These are phyloP conservation scores for Pygathrix nemaeus DNA, from an alignment of 2,113 vertebrate genomes.

Conservation along the genomic window DNA sequence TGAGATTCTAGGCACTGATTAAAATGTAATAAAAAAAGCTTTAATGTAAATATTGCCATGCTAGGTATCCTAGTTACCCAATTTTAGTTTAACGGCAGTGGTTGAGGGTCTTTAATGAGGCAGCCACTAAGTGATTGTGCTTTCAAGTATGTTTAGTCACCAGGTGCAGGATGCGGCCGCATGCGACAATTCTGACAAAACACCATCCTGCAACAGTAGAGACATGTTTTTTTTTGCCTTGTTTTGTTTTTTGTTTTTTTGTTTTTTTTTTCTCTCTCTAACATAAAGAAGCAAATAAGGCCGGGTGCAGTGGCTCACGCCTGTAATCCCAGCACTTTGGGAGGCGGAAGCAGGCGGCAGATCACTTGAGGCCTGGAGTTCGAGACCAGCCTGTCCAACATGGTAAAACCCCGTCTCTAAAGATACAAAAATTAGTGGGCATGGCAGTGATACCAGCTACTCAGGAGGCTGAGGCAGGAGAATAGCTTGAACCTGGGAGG, in stretches of 20 bases:
- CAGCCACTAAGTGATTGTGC: background rate
- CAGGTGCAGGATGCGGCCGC: background rate
- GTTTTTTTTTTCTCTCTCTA: background rate
- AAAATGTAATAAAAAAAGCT: conserved; percentile 52
- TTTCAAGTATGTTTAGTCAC: background rate
- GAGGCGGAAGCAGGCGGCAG: no score
- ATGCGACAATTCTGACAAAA: background rate
- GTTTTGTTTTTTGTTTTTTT: no score
- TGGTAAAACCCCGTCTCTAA: no score
- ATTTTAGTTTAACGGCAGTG: background rate
- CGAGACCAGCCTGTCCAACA: no score
- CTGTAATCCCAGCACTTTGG: no score
- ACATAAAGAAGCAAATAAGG: conserved; percentile 39
- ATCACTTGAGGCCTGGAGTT: no score
- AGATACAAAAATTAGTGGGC: no score
- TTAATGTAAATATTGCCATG: conserved; percentile 23
- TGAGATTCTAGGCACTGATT: conserved; percentile 56
- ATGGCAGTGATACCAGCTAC: no score
- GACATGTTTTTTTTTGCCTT: no score
- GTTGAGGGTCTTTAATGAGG: background rate
- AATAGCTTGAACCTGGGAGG: no score
- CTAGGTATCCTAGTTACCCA: background rate
- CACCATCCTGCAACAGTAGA: background rate
- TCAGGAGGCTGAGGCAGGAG: no score
- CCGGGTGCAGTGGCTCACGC: no score